A percentile compares a stretch with the other conserved stretches of the same genome.
phyloP scores from a whole-genome alignment of 2,113 vertebrate species.

The Bufo bufo region DNA sequence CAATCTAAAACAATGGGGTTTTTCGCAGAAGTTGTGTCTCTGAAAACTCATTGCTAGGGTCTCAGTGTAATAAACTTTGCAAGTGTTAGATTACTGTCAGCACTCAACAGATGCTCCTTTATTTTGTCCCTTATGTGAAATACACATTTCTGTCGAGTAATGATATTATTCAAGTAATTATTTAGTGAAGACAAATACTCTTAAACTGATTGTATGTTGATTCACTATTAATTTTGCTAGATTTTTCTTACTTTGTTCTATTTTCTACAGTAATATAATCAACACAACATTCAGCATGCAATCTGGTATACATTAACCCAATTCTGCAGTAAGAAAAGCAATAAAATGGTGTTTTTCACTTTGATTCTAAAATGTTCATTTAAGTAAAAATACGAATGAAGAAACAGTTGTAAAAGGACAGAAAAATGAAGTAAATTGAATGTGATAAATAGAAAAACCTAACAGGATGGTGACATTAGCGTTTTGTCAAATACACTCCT shows the following conservation, averaged over 20 bases:
- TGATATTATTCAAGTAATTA: slow-evolving; percentile 58
- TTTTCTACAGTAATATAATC: slow-evolving; percentile 18
- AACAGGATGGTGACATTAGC: not conserved
- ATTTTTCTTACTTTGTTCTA: slow-evolving; percentile 20
- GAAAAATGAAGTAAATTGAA: slow-evolving; percentile 1
- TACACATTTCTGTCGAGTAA: slow-evolving; percentile 61
- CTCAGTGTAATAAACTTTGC: slow-evolving; percentile 64
- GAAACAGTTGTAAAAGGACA: not conserved
- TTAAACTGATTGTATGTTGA: slow-evolving; percentile 13
- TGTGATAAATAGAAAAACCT: not conserved
- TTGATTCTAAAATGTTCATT: slow-evolving; percentile 24
- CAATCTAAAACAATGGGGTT: slow-evolving; percentile 64
- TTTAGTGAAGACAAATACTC: slow-evolving; percentile 43
- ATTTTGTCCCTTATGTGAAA: slow-evolving; percentile 60
- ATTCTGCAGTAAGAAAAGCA: not conserved
- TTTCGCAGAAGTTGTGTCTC: slow-evolving; percentile 58
- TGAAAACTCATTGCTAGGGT: slow-evolving; percentile 59
- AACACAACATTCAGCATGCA: slow-evolving; percentile 18
- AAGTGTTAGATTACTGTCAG: slow-evolving; percentile 58
- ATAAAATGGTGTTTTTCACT: slow-evolving; percentile 20
- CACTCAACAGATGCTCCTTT: slow-evolving; percentile 57
- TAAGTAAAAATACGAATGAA: slow-evolving; percentile 28
- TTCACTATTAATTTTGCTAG: not conserved
- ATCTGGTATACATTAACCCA: slow-evolving; percentile 31
- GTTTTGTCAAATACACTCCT: not conserved